Percentiles rank a stretch among this genome's conserved stretches.
These are phyloP conservation scores for Busseola fusca DNA, from an alignment of 2,888 invertebrate species.

Conservation along the genomic window DNA sequence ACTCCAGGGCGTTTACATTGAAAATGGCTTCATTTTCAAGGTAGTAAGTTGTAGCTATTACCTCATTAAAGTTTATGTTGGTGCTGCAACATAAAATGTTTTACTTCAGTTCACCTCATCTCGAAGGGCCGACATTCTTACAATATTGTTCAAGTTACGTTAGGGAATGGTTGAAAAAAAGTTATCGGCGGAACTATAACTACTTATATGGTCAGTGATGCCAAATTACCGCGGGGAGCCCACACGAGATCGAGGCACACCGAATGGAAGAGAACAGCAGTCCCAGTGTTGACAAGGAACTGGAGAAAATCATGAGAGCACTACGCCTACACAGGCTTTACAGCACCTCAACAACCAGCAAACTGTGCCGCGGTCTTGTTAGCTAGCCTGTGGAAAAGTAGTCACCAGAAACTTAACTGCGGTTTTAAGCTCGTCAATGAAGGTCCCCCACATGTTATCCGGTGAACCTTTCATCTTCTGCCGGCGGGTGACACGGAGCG, in stretches of 20 bases:
- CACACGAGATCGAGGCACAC: background rate
- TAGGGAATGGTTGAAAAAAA: slow-evolving; percentile 8
- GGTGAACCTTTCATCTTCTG: slow-evolving; percentile 10
- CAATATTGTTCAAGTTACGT: slow-evolving; percentile 3
- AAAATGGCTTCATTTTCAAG: too few relatives aligned
- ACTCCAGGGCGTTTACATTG: slow-evolving; percentile 5
- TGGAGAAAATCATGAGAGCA: background rate
- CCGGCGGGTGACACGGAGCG: background rate
- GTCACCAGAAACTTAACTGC: background rate
- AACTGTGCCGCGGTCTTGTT: background rate
- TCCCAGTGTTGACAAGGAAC: background rate
- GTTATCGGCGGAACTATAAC: slow-evolving; percentile 11
- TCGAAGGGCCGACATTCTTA: slow-evolving; percentile 1
- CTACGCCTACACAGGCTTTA: too few relatives aligned
- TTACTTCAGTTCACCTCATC: slow-evolving; percentile 12
- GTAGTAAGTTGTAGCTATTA: slow-evolving; percentile 4
- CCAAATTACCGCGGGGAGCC: slow-evolving; percentile 14
- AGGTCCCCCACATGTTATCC: too few relatives aligned
- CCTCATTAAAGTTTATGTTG: slow-evolving; percentile 20
- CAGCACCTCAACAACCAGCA: background rate
- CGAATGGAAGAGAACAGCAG: background rate
- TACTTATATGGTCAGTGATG: slow-evolving; percentile 2
- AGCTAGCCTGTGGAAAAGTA: background rate
- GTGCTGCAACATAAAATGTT: slow-evolving; percentile 9
- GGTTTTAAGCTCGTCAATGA: background rate